phyloP scores from a whole-genome alignment of 2,797 vertebrate genomes.

The Hozukius guyotensis region DNA sequence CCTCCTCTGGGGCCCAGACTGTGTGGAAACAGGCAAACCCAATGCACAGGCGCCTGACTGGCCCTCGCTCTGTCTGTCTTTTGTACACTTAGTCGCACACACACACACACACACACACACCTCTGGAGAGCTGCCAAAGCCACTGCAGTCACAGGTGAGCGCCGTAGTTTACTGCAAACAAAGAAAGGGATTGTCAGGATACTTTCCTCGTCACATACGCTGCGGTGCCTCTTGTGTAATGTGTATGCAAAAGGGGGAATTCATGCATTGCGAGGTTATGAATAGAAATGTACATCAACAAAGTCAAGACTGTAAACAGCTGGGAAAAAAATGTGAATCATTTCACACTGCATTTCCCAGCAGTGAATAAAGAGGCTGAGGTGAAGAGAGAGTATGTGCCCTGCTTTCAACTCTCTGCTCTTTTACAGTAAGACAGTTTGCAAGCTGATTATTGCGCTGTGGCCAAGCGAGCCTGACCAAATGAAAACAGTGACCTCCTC shows the following conservation, averaged over 20 bases:
- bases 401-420: constrained; percentile 47
- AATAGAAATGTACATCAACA: constrained; percentile 44
- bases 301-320: constrained; percentile 31
- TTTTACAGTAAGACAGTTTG: constrained; percentile 44
- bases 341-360: constrained; percentile 49
- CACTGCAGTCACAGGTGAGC: constrained; percentile 81
- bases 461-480: constrained; percentile 64
- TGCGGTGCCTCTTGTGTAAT: constrained; percentile 16
- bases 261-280: constrained; percentile 25
- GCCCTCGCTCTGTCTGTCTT: constrained; percentile 52
- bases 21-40: constrained; percentile 77
- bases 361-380: constrained; percentile 19
- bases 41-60: constrained; percentile 72
- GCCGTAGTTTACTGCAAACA: constrained; percentile 76
- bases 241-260: not conserved
- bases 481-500: constrained; percentile 69
- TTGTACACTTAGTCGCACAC: constrained; percentile 37
- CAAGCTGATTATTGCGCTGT: constrained; percentile 61
- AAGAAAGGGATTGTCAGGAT: constrained; percentile 74
- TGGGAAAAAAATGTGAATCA: constrained; percentile 12
- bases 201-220: constrained; percentile 50
- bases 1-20: constrained; percentile 78
- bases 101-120: constrained; percentile 12
- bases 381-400: constrained; percentile 34
- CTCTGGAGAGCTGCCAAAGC: constrained; percentile 68